Evolutionary conservation across 2,888 invertebrate genomes (phyloP).

Genomic region (Beris morrisii): DNA sequence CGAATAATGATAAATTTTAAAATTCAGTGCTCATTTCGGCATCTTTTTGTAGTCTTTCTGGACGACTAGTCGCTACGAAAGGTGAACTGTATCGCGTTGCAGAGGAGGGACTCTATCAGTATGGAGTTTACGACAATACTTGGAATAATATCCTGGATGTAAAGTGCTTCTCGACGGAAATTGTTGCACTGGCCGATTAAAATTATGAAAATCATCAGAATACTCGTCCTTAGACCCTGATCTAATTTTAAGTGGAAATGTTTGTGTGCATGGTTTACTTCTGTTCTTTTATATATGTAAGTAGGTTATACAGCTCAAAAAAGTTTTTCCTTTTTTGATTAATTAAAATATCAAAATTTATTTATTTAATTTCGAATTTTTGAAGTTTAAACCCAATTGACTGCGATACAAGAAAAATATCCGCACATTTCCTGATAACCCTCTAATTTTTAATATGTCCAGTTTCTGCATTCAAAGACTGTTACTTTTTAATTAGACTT

Average conservation of each 20-base stretch:
- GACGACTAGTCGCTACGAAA: constrained; percentile 20
- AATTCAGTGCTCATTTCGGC: not conserved
- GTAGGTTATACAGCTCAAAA: no score
- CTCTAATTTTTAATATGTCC: no score
- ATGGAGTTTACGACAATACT: not conserved
- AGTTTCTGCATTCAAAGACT: no score
- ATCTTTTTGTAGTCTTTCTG: constrained; percentile 8
- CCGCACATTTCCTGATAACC: no score
- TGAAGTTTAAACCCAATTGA: no score
- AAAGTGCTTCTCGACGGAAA: constrained; percentile 23
- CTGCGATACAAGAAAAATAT: no score
- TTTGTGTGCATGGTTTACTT: not conserved
- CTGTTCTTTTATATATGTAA: not conserved
- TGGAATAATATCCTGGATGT: constrained; percentile 22
- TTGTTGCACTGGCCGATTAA: constrained; percentile 20
- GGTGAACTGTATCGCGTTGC: constrained; percentile 22
- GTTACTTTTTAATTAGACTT: no score
- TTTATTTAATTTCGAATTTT: no score
- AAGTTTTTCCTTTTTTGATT: no score
- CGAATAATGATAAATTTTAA: not conserved
- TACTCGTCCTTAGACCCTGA: not conserved
- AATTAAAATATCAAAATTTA: no score
- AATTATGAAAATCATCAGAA: not conserved
- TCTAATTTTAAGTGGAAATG: not conserved
- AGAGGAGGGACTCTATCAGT: constrained; percentile 12